A percentile compares a stretch with the other conserved stretches of the same genome.
These are phyloP conservation scores for Pollimyrus isidori DNA, from an alignment of 2,113 vertebrate species.

Conservation along the genomic window DNA sequence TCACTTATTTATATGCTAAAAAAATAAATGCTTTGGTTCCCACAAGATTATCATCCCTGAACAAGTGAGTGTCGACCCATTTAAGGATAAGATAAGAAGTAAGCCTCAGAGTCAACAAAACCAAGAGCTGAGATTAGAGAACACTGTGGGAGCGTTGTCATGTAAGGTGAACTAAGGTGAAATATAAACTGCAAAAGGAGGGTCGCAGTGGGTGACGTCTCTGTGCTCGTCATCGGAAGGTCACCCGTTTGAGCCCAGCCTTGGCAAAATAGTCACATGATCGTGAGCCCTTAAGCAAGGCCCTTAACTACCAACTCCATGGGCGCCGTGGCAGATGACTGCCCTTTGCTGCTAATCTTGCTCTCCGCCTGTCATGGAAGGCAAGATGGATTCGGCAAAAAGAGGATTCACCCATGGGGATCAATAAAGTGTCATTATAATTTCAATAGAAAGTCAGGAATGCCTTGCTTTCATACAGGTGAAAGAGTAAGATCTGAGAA, in stretches of 20 bases:
- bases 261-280: neutral
- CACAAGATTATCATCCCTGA: neutral
- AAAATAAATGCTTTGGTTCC: neutral
- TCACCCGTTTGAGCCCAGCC: neutral
- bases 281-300: neutral
- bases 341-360: neutral
- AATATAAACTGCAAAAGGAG: neutral
- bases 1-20: neutral
- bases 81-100: neutral
- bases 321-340: neutral
- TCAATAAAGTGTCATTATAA: neutral
- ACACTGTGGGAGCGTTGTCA: neutral
- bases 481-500: neutral
- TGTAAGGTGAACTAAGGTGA: neutral
- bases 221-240: neutral
- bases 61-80: neutral
- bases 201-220: neutral
- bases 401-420: neutral
- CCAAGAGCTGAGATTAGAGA: constrained; percentile 20
- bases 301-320: neutral
- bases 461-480: constrained; percentile 22
- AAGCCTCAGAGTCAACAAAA: constrained; percentile 14
- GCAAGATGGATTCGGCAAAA: neutral
- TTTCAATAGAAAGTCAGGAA: neutral
- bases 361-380: neutral